Conservation (phyloP, 2,888 invertebrate genomes). For the Lasioglossum pauxillum region DNA sequence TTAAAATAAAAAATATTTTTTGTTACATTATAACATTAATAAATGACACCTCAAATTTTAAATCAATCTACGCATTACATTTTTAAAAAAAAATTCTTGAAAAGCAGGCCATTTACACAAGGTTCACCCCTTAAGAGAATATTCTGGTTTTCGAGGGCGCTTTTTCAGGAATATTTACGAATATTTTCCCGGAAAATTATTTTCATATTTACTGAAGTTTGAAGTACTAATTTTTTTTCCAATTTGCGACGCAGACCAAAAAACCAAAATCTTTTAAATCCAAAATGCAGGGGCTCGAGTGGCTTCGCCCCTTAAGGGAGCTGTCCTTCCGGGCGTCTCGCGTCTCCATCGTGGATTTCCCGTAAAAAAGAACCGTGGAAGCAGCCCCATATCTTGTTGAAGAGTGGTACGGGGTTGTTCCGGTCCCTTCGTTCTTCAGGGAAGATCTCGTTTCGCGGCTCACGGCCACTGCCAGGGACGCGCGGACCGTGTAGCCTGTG, state of each 20-base stretch:
- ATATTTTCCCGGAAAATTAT: too few relatives aligned
- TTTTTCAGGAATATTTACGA: too few relatives aligned
- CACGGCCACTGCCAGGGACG: slow-evolving; percentile 65
- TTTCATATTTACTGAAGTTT: too few relatives aligned
- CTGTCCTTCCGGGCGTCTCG: neutral
- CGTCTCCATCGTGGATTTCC: neutral
- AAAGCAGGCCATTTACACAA: too few relatives aligned
- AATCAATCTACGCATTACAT: too few relatives aligned
- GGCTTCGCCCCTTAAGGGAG: neutral
- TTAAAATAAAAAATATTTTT: too few relatives aligned
- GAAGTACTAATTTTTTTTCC: too few relatives aligned
- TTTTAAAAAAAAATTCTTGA: too few relatives aligned
- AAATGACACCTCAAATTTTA: too few relatives aligned
- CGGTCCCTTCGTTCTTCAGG: slow-evolving; percentile 40
- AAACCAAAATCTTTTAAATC: neutral
- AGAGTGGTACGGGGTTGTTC: slow-evolving; percentile 41
- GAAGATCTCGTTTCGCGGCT: slow-evolving; percentile 82
- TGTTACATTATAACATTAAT: too few relatives aligned
- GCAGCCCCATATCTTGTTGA: neutral
- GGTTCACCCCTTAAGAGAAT: too few relatives aligned
- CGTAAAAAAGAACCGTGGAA: neutral
- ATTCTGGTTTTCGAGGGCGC: too few relatives aligned
- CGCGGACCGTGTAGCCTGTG: slow-evolving; percentile 41
- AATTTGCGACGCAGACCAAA: neutral
- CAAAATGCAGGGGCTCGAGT: neutral